phyloP scores from a whole-genome alignment of 2,888 invertebrate genomes.

The Therioaphis trifolii region DNA sequence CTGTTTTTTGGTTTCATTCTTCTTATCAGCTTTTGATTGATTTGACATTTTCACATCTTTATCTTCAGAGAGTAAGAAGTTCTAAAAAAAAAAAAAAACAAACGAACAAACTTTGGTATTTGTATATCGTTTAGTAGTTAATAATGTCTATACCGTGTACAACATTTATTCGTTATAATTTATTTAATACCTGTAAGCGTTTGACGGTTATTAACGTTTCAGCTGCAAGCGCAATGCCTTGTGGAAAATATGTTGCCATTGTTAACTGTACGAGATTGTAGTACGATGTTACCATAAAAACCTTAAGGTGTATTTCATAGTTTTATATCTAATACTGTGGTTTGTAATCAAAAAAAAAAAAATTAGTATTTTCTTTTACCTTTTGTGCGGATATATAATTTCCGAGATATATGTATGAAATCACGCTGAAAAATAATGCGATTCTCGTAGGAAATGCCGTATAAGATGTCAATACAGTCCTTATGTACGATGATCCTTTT shows the following conservation, averaged over 20 bases:
- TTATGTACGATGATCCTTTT: slow-evolving; percentile 76
- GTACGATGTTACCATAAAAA: slow-evolving; percentile 88
- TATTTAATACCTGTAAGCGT: slow-evolving; percentile 72
- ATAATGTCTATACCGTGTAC: too few relatives aligned
- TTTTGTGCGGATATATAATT: slow-evolving; percentile 78
- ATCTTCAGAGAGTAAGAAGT: slow-evolving; percentile 70
- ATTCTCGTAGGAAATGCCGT: slow-evolving; percentile 84
- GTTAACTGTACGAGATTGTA: slow-evolving; percentile 86
- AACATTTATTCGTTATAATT: too few relatives aligned
- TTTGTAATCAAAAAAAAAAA: too few relatives aligned
- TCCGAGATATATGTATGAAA: slow-evolving; percentile 77
- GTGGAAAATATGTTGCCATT: slow-evolving; percentile 90
- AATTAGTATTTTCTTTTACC: slow-evolving; percentile 63
- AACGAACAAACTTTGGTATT: too few relatives aligned
- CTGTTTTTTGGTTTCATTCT: background rate
- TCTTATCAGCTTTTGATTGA: background rate
- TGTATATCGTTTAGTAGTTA: too few relatives aligned
- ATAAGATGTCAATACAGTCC: slow-evolving; percentile 79
- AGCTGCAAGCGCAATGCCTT: slow-evolving; percentile 82
- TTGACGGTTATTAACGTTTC: slow-evolving; percentile 80
- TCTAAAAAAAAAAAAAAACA: slow-evolving; percentile 66
- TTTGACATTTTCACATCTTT: slow-evolving; percentile 2
- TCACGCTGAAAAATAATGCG: slow-evolving; percentile 80
- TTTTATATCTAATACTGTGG: background rate
- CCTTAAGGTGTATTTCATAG: slow-evolving; percentile 62